phyloP scores from a whole-genome alignment of 1,140 invertebrate species.

The Mycetomoellerius zeteki region DNA sequence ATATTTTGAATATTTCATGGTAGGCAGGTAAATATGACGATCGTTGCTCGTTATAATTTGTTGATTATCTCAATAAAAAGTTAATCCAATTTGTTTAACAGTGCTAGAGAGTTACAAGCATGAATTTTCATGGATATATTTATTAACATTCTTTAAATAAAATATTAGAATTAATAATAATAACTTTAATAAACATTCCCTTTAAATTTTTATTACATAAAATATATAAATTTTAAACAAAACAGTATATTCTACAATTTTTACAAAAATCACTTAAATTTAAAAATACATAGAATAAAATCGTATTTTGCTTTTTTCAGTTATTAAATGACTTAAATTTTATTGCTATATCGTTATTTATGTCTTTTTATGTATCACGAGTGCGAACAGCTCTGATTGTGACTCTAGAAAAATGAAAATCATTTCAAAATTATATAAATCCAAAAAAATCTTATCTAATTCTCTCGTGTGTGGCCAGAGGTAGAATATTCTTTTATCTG shows the following conservation, averaged over 20 bases:
- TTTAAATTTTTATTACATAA: slow-evolving; percentile 6
- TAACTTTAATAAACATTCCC: not conserved
- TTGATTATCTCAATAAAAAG: slow-evolving; percentile 9
- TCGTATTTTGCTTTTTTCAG: not conserved
- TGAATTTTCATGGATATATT: not conserved
- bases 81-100: slow-evolving; percentile 36
- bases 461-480: not conserved
- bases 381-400: not conserved
- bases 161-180: slow-evolving; percentile 1
- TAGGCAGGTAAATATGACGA: not conserved
- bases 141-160: slow-evolving; percentile 9
- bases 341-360: not conserved
- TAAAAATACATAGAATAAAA: not conserved
- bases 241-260: not conserved
- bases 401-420: not conserved
- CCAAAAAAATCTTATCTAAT: not conserved
- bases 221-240: slow-evolving; percentile 3
- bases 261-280: not conserved
- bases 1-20: not conserved
- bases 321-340: slow-evolving; percentile 15
- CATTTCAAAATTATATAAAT: slow-evolving; percentile 7
- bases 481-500: slow-evolving; percentile 31
- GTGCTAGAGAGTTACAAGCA: not conserved
- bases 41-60: slow-evolving; percentile 31
- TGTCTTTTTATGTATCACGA: not conserved